These are phyloP conservation scores for Vombatus ursinus DNA, from an alignment of 2,113 vertebrate genomes.

Conservation along the genomic window DNA sequence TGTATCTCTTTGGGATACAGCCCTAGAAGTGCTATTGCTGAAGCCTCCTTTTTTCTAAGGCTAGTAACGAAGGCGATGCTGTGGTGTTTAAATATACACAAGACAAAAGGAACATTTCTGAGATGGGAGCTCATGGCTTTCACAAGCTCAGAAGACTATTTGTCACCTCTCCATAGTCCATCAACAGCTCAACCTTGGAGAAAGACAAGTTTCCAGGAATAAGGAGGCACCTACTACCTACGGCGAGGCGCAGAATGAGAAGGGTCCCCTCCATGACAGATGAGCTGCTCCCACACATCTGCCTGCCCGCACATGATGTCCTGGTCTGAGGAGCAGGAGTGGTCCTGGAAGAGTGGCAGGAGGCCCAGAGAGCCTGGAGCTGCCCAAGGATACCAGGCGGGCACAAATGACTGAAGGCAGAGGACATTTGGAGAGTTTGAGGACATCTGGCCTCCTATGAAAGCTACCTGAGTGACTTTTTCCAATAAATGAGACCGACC, in stretches of 20 bases:
- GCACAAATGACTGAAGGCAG: not conserved
- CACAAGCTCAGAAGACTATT: constrained; percentile 11
- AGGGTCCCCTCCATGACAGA: not conserved
- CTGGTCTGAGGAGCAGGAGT: not conserved
- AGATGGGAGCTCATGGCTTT: not conserved
- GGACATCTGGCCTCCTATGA: not conserved
- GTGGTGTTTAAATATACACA: not conserved
- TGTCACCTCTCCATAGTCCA: not conserved
- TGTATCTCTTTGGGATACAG: too few species aligned
- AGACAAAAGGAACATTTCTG: not conserved
- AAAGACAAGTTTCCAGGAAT: not conserved
- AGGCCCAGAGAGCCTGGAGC: not conserved
- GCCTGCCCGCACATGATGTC: not conserved
- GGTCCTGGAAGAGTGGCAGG: too few species aligned
- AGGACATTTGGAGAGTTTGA: not conserved
- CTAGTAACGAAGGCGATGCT: not conserved
- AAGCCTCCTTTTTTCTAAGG: too few species aligned
- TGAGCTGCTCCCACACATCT: not conserved
- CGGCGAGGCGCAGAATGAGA: not conserved
- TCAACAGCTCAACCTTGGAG: not conserved
- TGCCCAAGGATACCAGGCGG: not conserved
- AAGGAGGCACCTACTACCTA: not conserved
- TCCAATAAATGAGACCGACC: constrained; percentile 64
- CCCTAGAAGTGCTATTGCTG: too few species aligned
- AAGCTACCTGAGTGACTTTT: not conserved